phyloP scores from a whole-genome alignment of 2,113 vertebrate species.

The Fulmarus glacialis region DNA sequence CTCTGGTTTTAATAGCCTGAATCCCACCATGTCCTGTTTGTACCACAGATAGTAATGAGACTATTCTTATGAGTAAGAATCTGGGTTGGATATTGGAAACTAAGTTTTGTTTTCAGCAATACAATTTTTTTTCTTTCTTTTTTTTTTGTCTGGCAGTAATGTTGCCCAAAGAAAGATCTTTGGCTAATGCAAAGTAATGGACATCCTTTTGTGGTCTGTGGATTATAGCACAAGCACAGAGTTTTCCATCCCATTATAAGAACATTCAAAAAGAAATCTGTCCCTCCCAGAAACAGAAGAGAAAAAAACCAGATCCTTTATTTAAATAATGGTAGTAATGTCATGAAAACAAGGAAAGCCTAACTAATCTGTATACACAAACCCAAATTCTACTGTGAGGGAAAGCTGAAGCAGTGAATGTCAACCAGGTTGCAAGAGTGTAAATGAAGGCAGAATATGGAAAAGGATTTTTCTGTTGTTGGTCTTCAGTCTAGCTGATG shows the following conservation, averaged over 20 bases:
- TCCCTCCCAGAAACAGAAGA: neutral
- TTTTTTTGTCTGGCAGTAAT: neutral
- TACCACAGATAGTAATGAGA: neutral
- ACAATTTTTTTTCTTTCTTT: neutral
- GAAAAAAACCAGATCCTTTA: neutral
- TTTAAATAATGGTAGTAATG: neutral
- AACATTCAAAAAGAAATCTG: neutral
- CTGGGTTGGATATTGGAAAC: neutral
- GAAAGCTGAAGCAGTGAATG: neutral
- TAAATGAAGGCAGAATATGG: neutral
- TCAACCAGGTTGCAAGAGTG: neutral
- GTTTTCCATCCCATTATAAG: neutral
- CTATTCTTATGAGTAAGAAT: neutral
- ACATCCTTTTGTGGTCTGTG: neutral
- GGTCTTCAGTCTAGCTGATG: neutral
- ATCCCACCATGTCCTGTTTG: neutral
- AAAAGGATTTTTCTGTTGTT: neutral
- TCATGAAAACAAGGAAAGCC: neutral
- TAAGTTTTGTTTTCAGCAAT: neutral
- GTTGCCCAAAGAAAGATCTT: neutral
- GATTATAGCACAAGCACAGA: neutral
- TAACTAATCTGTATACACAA: neutral
- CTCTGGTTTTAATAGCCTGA: slow-evolving; percentile 10
- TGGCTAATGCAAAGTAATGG: neutral
- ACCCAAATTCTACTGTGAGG: neutral